Base-by-base conservation (phyloP, 2,888 invertebrate species). In the Autographa gamma region DNA sequence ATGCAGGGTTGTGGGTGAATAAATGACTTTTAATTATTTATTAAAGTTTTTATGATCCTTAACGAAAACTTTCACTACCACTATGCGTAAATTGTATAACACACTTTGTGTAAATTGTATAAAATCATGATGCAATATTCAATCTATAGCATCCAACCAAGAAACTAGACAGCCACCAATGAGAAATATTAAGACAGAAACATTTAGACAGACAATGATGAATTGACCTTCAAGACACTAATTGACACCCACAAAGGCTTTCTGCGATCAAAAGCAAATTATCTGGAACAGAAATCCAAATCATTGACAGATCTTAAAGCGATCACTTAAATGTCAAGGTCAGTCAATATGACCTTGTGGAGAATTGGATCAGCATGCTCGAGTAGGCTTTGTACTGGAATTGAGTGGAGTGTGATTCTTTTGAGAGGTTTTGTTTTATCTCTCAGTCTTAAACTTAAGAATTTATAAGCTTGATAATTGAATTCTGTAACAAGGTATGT, bases 291-390 rank as follows among this genome's bases (percentile, higher is more conserved):
- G 14, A 60, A 65, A 54, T 48, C 38, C 31, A 34, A 56, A 34
- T 56, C 18, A 48, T 41, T 60, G n/a, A 60, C 41, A 56, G 25
- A 65, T 59, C 63, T 63, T 43, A 59, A 43, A 19, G 32, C 34
- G 31, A n/a, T 58, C 58, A 74, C 64, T 69, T 11, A n/a, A 63
- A 4, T n/a, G 60, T 63, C 76, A 79, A 63, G 63, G 70, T 60
- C 62, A 67, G 25, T 54, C 56, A 48, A 79, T 65, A 19, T n/a
- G 65, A 60, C 64, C 70, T 70, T 79, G 75, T 34, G 65, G 67
- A 69, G 58, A 60, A 74, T 63, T 52, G 69, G 48, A 64, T 74
- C 70, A 70, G 66, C 60, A 65, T 34, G 66, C 19, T 32, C 60
- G 16, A 68, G 25, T 69, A 11, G 41, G 48, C 8, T 18, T n/a